Evolutionary conservation across 2,797 vertebrate genomes (phyloP).

Genomic region (Lemur catta): DNA sequence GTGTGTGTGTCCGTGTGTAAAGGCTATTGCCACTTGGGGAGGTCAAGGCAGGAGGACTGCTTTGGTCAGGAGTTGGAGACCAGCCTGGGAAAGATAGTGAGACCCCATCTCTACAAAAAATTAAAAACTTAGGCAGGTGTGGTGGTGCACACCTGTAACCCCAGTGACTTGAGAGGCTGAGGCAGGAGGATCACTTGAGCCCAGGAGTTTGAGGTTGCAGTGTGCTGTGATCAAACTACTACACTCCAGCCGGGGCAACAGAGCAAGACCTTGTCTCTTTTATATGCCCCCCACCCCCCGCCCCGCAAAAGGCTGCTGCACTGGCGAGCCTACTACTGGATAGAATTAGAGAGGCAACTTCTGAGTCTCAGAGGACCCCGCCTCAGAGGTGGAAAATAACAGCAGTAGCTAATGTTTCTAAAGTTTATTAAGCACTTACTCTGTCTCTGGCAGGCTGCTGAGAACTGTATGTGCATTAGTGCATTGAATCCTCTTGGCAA

Average conservation of each 20-base stretch:
- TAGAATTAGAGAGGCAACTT: not conserved
- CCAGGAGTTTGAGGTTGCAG: not conserved
- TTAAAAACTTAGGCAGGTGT: too few relatives aligned
- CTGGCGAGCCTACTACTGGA: not conserved
- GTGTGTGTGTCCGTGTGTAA: rapidly evolving
- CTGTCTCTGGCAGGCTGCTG: not conserved
- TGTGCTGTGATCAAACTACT: not conserved
- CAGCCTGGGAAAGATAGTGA: too few relatives aligned
- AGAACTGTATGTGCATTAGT: not conserved
- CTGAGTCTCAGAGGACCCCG: not conserved
- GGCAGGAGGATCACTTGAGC: not conserved
- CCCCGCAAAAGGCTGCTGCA: too few relatives aligned
- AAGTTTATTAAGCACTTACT: not conserved
- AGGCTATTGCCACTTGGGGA: not conserved
- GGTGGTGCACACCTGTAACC: too few relatives aligned
- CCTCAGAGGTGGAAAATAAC: not conserved
- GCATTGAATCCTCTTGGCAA: not conserved
- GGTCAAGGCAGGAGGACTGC: too few relatives aligned
- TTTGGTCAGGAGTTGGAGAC: too few relatives aligned
- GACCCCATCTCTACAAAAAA: too few relatives aligned
- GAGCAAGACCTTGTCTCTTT: too few relatives aligned
- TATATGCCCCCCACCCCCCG: too few relatives aligned
- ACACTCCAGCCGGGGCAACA: too few relatives aligned
- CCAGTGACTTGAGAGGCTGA: too few relatives aligned
- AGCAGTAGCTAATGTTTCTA: not conserved